These are phyloP conservation scores for Myiotriccus ornatus DNA, from an alignment of 2,797 vertebrate genomes.

Conservation along the genomic window DNA sequence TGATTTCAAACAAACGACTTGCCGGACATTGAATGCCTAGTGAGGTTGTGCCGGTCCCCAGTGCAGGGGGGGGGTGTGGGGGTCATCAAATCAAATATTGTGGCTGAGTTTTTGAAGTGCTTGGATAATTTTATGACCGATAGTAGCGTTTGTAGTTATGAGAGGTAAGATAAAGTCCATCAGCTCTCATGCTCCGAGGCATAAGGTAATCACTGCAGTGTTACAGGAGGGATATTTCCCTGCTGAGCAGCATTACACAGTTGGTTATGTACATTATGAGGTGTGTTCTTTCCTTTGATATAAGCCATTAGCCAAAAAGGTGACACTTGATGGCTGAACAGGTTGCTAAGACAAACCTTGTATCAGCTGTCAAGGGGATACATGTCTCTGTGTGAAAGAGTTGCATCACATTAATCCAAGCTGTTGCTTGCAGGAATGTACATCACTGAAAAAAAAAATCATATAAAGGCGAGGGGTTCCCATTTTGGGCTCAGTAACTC, in stretches of 20 bases:
- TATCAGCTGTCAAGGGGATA: neutral
- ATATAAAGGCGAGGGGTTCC: neutral
- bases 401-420: neutral
- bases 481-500: neutral
- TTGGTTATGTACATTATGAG: slow-evolving; percentile 56
- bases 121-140: slow-evolving; percentile 67
- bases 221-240: slow-evolving; percentile 16
- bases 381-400: neutral
- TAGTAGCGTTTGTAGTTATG: slow-evolving; percentile 60
- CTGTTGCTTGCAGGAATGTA: neutral
- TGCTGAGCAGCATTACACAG: slow-evolving; percentile 31
- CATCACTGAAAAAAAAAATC: neutral
- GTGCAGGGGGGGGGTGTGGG: neutral
- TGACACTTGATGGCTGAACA: slow-evolving; percentile 10
- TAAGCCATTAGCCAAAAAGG: slow-evolving; percentile 41
- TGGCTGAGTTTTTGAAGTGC: slow-evolving; percentile 64
- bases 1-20: slow-evolving; percentile 41
- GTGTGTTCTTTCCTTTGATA: slow-evolving; percentile 19
- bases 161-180: slow-evolving; percentile 69
- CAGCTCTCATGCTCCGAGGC: slow-evolving; percentile 60
- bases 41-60: neutral
- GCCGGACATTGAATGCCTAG: neutral
- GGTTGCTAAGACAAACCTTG: neutral
- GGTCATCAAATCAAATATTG: slow-evolving; percentile 62
- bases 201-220: slow-evolving; percentile 60